Base-by-base conservation (phyloP, 2,113 vertebrate species). In the Protobothrops mucrosquamatus region DNA sequence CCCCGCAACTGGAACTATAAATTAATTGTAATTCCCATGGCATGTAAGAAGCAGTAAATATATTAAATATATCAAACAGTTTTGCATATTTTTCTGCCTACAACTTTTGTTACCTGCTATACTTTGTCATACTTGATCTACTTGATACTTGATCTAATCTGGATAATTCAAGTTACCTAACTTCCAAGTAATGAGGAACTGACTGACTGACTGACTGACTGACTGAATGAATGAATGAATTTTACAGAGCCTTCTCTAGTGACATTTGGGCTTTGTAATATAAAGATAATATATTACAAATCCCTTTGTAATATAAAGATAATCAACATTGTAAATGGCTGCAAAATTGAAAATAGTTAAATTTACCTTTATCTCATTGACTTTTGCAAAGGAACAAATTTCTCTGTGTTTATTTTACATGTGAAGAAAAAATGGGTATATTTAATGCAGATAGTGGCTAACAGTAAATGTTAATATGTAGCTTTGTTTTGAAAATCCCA, bases 381-480 rank as follows among this genome's bases (percentile, higher is more conserved):
- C 85, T 39, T 64, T 61, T 87, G 43, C 22, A 87, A 26, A 46
- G n/a, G 48, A 54, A 64, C 0, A 0, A 89, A 74, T 43, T 89
- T 95, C 87, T 52, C 55, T 26, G 87, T 93, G 51, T 18, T 88
- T 93, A 85, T 59, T 90, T 94, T 94, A 94, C 93, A 86, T 95
- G 94, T 90, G 87, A 92, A 12, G 61, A 46, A 24, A 91, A 95
- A 64, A 43, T 90, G 20, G 61, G 64, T 64, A 85, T 0, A 3
- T 69, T 92, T 2, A 3, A 29, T 0, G 0, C 86, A 93, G 34
- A 56, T 22, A 89, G 92, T 89, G 94, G 39, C 89, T 48, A 2
- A 46, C 59, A 86, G 85, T 94, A 43, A 23, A 46, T 24, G 46
- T 87, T 61, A 61, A 54, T 51, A 87, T 91, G 52, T 87, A 88